A percentile compares a stretch with the other conserved stretches of the same genome.
phyloP scores from a whole-genome alignment of 1,140 invertebrate species.

The Cherax destructor region DNA sequence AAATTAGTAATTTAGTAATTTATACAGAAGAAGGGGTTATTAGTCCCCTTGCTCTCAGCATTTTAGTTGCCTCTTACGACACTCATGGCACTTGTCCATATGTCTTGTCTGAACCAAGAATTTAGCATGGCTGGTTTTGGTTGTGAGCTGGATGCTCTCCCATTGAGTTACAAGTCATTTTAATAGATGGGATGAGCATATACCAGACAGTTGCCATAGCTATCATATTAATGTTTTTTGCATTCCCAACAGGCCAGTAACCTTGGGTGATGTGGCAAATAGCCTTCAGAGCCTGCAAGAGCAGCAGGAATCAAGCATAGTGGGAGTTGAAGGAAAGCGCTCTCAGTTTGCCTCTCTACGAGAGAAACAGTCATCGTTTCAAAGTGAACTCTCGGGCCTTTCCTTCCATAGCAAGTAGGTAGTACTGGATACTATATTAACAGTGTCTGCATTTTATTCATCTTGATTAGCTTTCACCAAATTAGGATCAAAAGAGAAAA shows the following conservation, averaged over 20 bases:
- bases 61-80: too few species aligned
- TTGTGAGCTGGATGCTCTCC: too few species aligned
- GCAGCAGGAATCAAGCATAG: conserved; percentile 6
- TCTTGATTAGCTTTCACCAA: neutral
- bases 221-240: neutral
- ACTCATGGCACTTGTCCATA: too few species aligned
- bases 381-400: conserved; percentile 55
- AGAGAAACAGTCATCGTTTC: conserved; percentile 59
- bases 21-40: too few species aligned
- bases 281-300: conserved; percentile 4
- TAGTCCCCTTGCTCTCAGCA: too few species aligned
- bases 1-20: too few species aligned
- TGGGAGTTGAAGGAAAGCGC: conserved; percentile 41
- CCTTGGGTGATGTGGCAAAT: conserved; percentile 38
- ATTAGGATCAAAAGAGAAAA: too few species aligned
- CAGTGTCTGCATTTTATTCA: neutral
- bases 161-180: too few species aligned
- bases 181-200: too few species aligned
- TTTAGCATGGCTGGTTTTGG: too few species aligned
- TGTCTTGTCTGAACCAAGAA: too few species aligned
- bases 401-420: conserved; percentile 55
- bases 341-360: conserved; percentile 54
- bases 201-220: too few species aligned
- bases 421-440: neutral
- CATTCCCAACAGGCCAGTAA: conserved; percentile 39